Conservation (phyloP, 1,140 invertebrate species). For the Drepana arcuata region DNA sequence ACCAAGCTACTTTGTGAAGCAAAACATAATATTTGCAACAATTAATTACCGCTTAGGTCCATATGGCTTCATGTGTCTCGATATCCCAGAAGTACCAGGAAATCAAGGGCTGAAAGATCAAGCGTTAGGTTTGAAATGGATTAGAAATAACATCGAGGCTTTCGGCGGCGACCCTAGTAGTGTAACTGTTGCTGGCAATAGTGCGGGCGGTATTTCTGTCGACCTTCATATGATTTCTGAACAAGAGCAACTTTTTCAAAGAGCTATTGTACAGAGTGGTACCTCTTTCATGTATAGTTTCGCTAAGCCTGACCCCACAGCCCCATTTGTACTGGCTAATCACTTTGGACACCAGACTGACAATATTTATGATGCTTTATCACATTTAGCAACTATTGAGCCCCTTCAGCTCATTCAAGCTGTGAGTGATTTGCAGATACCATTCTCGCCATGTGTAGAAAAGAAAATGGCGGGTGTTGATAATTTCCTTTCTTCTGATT, state of each 20-base stretch:
- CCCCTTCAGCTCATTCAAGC: not conserved
- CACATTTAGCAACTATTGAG: not conserved
- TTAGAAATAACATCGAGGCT: not conserved
- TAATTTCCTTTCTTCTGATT: not conserved
- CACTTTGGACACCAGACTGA: not conserved
- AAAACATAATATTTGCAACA: slow-evolving; percentile 73
- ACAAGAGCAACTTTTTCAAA: not conserved
- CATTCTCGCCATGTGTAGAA: not conserved
- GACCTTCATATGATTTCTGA: not conserved
- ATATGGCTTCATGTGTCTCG: slow-evolving; percentile 78
- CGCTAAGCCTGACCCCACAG: not conserved
- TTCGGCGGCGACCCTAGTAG: not conserved
- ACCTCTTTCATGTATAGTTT: not conserved
- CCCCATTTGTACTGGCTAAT: not conserved
- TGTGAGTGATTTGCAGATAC: too few species aligned
- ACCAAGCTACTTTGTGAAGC: slow-evolving; percentile 69
- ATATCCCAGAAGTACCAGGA: slow-evolving; percentile 75
- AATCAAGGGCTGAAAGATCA: slow-evolving; percentile 79
- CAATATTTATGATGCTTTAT: not conserved
- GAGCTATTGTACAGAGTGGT: not conserved
- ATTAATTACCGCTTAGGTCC: slow-evolving; percentile 76
- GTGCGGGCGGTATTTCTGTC: not conserved
- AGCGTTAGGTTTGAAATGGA: not conserved
- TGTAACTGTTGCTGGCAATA: not conserved
- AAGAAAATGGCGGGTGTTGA: not conserved